Evolutionary conservation across 2,113 vertebrate genomes (phyloP).

Genomic region (Nothocercus julius): DNA sequence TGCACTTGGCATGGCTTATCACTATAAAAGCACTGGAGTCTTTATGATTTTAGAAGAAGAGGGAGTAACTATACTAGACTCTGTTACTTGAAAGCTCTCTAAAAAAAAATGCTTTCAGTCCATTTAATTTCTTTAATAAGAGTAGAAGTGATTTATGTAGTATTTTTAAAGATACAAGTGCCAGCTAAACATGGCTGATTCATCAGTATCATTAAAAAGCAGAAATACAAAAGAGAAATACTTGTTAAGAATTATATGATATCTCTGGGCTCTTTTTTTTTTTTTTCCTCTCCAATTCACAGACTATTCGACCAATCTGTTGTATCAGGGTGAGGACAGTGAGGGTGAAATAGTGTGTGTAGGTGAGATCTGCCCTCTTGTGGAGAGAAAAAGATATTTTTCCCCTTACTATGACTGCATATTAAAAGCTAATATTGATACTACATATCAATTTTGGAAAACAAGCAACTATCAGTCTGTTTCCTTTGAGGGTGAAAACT

Average conservation of each 20-base stretch:
- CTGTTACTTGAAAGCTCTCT: not conserved
- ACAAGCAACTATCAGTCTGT: not conserved
- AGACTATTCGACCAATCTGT: not conserved
- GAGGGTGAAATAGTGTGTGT: not conserved
- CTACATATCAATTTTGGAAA: not conserved
- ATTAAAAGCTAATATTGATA: not conserved
- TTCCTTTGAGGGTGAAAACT: not conserved
- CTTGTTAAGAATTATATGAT: not conserved
- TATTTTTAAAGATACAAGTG: not conserved
- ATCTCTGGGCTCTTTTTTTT: not conserved
- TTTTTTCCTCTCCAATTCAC: not conserved
- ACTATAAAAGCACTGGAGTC: not conserved
- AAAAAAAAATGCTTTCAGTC: not conserved
- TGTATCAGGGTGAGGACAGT: not conserved
- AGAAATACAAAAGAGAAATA: not conserved
- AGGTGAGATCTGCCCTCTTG: constrained; percentile 74
- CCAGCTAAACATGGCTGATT: not conserved
- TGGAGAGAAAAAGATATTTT: constrained; percentile 60
- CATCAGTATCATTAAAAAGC: not conserved
- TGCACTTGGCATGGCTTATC: not conserved
- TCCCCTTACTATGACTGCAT: rapidly evolving
- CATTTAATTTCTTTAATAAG: not conserved
- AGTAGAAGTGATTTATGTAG: not conserved
- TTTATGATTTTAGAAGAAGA: not conserved
- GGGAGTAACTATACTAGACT: not conserved